Evolutionary conservation across 2,888 invertebrate species (phyloP).

Genomic region (Lumbricus terrestris): DNA sequence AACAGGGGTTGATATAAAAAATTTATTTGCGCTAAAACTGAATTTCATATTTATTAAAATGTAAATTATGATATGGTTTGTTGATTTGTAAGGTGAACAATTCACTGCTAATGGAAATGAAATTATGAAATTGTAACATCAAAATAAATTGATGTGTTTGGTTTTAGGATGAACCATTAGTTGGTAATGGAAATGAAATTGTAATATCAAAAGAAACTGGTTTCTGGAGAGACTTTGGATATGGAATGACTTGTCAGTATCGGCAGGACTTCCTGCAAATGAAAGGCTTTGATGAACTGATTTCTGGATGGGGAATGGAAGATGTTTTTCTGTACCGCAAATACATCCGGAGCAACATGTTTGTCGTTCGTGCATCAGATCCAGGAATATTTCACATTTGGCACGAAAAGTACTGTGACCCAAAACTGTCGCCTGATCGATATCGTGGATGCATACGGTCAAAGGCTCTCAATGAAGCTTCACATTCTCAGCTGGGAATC

Average conservation of each 20-base stretch:
- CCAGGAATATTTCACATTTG: slow-evolving; percentile 78
- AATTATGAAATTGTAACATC: no score
- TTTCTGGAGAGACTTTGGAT: slow-evolving; percentile 79
- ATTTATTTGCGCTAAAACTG: neutral
- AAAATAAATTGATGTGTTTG: slow-evolving; percentile 69
- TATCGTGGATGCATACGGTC: slow-evolving; percentile 75
- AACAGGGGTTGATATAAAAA: no score
- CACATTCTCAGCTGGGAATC: slow-evolving; percentile 71
- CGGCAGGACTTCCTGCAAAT: slow-evolving; percentile 71
- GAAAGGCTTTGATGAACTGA: slow-evolving; percentile 69
- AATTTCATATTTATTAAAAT: neutral
- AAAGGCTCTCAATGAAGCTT: slow-evolving; percentile 74
- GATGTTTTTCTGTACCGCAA: slow-evolving; percentile 77
- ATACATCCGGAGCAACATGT: slow-evolving; percentile 72
- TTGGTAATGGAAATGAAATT: slow-evolving; percentile 50
- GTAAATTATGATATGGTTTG: neutral
- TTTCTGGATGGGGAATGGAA: slow-evolving; percentile 76
- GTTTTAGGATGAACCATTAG: neutral
- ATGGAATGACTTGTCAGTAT: slow-evolving; percentile 79
- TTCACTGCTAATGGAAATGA: no score
- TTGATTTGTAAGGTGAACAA: no score
- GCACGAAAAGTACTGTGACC: slow-evolving; percentile 71
- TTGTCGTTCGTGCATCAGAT: slow-evolving; percentile 75
- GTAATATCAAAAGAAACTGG: slow-evolving; percentile 76
- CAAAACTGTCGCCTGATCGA: slow-evolving; percentile 68